phyloP scores from a whole-genome alignment of 2,797 vertebrate species.

The Spondyliosoma cantharus region DNA sequence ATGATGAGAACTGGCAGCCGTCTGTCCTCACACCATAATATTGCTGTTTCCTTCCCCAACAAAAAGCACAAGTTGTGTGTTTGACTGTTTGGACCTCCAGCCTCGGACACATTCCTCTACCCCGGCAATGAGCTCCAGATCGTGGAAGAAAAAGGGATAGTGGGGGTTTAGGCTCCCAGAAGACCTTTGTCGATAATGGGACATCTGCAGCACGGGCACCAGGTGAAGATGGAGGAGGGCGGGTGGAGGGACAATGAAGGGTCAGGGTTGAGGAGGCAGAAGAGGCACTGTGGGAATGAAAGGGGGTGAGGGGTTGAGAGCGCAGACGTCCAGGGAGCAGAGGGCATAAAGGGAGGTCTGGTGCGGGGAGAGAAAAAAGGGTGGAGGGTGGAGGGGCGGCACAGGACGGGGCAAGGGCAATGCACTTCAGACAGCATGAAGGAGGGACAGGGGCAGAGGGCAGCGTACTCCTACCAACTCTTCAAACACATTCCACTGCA shows the following conservation, averaged over 20 bases:
- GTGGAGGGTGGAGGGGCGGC: constrained; percentile 20
- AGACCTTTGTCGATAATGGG: constrained; percentile 25
- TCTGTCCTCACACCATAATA: constrained; percentile 78
- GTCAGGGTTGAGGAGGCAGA: constrained; percentile 1
- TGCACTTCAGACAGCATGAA: constrained; percentile 59
- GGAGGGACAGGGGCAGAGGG: constrained; percentile 54
- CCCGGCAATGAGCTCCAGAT: constrained; percentile 10
- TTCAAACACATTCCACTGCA: constrained; percentile 77
- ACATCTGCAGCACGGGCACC: constrained; percentile 35
- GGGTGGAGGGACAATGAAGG: constrained; percentile 14
- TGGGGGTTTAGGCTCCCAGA: constrained; percentile 23
- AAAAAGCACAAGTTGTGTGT: constrained; percentile 45
- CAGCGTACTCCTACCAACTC: constrained; percentile 66
- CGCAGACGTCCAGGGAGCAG: constrained; percentile 32
- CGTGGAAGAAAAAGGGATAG: constrained; percentile 16
- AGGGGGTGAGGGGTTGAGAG: constrained; percentile 9
- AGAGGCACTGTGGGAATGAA: constrained; percentile 23
- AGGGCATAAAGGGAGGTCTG: constrained; percentile 44
- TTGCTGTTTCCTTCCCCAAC: constrained; percentile 54
- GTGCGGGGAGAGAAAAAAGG: background rate
- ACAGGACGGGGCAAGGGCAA: constrained; percentile 44
- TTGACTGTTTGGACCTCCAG: constrained; percentile 54
- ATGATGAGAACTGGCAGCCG: constrained; percentile 77
- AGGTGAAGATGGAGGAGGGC: constrained; percentile 44
- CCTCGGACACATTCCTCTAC: constrained; percentile 48